Evolutionary conservation across 2,113 vertebrate species (phyloP), one percentile per base, ranked within the genome.

Genomic region (Chaetodon trifascialis): DNA sequence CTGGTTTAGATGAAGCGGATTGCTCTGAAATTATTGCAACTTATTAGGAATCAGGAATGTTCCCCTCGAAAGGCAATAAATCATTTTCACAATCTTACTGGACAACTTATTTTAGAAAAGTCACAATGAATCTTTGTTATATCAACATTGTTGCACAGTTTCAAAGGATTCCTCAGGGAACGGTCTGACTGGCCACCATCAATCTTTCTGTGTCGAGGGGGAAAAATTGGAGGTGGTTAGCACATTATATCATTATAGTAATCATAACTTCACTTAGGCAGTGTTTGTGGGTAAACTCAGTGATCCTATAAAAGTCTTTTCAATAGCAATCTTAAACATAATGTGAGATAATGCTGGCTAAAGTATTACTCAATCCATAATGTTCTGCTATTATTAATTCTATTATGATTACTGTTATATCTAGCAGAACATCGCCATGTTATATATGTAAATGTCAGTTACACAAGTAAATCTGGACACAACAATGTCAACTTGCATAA

Each of bases 191-290:
- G 83, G 83, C 76, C 80, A 42, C 84, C 85, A 90, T 92, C 83
- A 91, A 89, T 93, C 89, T 86, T 73, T 73, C 30, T 58, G 60
- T 63, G 79, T 81, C 14, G 49, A 74, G 78, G 80, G 80, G 83
- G 73, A 65, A 71, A 71, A 71, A 80, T 83, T 90, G 81, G 79
- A 86, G 88, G 88, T 86, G 82, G 85, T 91, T 91, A 88, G 77
- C 76, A 81, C 86, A 89, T 93, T 91, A 88, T 87, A 82, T 93
- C 88, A 91, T 90, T 83, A 88, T 78, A 86, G 83, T 85, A 82
- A 92, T 90, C 83, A 89, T 79, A 82, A 87, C 84, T 76, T 81
- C 79, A 76, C 86, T 83, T 49, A 82, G 71, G 17, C 82, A 73
- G 78, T 78, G 86, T 86, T 85, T 82, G 80, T 84, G 83, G 80